Evolutionary conservation across 2,888 invertebrate species (phyloP).

Genomic region (Himalopsyche anomala): DNA sequence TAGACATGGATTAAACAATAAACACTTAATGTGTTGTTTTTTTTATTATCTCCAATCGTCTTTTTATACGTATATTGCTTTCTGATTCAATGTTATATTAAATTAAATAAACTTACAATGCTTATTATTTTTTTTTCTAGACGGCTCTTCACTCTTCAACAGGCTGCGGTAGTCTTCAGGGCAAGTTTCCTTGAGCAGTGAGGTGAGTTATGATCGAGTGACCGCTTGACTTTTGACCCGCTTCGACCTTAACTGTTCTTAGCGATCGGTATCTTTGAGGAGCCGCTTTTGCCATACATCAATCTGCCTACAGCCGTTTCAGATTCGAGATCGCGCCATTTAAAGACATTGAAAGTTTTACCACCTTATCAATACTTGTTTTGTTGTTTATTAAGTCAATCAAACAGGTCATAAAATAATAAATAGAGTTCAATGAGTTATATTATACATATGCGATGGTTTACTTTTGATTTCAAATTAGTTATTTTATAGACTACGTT

Average conservation of each 20-base stretch:
- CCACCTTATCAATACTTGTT: not conserved
- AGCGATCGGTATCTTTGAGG: conserved; percentile 22
- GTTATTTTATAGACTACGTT: not conserved
- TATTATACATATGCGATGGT: not conserved
- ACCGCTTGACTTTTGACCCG: conserved; percentile 26
- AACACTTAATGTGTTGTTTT: too few species aligned
- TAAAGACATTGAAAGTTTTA: conserved; percentile 28
- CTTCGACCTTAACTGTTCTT: conserved; percentile 17
- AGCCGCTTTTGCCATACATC: conserved; percentile 18
- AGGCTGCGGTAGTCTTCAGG: not conserved
- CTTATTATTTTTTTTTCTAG: not conserved
- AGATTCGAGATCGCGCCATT: conserved; percentile 12
- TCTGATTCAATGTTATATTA: too few species aligned
- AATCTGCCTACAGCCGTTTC: conserved; percentile 5
- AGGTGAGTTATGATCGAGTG: conserved; percentile 31
- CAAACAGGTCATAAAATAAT: conserved; percentile 16
- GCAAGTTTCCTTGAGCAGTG: conserved; percentile 11
- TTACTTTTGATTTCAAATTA: conserved; percentile 16
- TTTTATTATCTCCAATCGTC: too few species aligned
- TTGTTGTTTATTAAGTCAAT: conserved; percentile 8
- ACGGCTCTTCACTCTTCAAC: not conserved
- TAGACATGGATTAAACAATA: too few species aligned
- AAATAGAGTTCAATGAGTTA: not conserved
- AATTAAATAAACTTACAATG: too few species aligned
- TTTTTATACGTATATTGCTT: too few species aligned